These are phyloP conservation scores for Ypsolopha sequella DNA, from an alignment of 2,888 invertebrate species.

Conservation along the genomic window DNA sequence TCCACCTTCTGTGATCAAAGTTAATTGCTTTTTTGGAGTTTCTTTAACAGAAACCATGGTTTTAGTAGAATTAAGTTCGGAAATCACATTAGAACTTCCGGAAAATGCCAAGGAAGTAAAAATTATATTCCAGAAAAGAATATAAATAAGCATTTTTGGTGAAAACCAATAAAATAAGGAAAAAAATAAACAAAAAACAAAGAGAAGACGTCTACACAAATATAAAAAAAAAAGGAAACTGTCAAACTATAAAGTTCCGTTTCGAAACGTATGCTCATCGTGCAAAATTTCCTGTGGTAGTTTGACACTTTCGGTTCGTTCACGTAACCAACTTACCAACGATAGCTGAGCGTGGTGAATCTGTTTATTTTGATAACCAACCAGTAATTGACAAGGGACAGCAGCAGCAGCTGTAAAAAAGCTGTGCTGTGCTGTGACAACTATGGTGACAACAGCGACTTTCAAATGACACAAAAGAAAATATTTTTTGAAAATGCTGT, in stretches of 20 bases:
- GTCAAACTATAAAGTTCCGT: no score
- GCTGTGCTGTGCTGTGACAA: no score
- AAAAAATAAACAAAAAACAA: not conserved
- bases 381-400: no score
- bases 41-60: not conserved
- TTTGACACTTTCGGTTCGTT: no score
- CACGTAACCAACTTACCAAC: no score
- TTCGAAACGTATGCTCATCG: no score
- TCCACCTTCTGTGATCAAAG: conserved; percentile 31
- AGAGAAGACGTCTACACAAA: not conserved
- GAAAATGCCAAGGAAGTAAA: not conserved
- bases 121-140: not conserved
- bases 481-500: not conserved
- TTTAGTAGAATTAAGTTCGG: not conserved
- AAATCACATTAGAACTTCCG: not conserved
- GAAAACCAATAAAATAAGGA: not conserved
- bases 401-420: no score
- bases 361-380: no score
- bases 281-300: no score
- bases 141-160: not conserved
- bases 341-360: no score
- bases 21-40: not conserved
- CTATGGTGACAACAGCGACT: conserved; percentile 29
- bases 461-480: conserved; percentile 44
- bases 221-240: no score